Evolutionary conservation across 1,140 invertebrate species (phyloP).

Genomic region (Amyelois transitella): DNA sequence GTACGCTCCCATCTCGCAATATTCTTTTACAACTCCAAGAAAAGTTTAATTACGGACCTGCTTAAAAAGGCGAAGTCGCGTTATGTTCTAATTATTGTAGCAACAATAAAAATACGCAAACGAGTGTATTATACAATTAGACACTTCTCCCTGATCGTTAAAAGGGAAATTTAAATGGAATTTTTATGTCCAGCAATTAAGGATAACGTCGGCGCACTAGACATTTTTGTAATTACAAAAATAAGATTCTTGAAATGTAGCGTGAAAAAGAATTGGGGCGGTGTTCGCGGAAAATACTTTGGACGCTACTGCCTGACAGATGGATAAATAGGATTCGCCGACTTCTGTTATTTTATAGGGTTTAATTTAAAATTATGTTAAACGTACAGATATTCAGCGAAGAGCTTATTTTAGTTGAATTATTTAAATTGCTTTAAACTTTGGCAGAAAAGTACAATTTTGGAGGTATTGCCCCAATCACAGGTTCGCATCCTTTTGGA

Average conservation of each 20-base stretch:
- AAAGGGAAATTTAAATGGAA: conserved; percentile 75
- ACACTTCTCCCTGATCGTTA: conserved; percentile 70
- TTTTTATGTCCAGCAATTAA: conserved; percentile 75
- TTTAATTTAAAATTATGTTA: conserved; percentile 1
- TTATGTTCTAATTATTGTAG: conserved; percentile 73
- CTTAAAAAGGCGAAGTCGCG: conserved; percentile 58
- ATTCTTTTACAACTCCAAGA: conserved; percentile 53
- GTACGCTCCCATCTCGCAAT: conserved; percentile 35
- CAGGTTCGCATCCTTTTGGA: not conserved
- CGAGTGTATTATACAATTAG: conserved; percentile 75
- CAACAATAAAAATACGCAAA: conserved; percentile 74
- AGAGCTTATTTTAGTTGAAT: no score
- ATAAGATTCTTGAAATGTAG: conserved; percentile 74
- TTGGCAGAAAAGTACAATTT: no score
- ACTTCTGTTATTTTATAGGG: conserved; percentile 5
- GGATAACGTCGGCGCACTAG: conserved; percentile 72
- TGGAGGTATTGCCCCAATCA: not conserved
- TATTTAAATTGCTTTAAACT: no score
- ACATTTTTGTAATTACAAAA: conserved; percentile 75
- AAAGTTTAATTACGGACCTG: conserved; percentile 62
- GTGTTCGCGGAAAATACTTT: conserved; percentile 60
- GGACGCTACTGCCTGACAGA: conserved; percentile 49
- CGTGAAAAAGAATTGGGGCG: conserved; percentile 72
- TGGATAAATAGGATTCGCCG: conserved; percentile 33
- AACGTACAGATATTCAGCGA: no score